A percentile compares a stretch with the other conserved stretches of the same genome.
phyloP scores from a whole-genome alignment of 2,113 vertebrate genomes.

The Neotoma lepida region DNA sequence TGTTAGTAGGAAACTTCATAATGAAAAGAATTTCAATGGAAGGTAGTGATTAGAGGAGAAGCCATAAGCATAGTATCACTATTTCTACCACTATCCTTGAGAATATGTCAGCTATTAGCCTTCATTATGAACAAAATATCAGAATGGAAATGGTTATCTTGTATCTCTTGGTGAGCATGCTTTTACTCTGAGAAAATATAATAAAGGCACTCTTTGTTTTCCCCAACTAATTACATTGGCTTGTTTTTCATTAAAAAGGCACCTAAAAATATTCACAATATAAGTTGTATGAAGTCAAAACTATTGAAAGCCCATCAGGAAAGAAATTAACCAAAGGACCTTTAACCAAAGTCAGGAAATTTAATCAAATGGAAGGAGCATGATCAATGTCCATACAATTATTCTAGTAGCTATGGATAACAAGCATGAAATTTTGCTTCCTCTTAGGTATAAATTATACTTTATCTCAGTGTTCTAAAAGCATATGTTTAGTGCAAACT shows the following conservation, averaged over 20 bases:
- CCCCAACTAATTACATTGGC: constrained; percentile 25
- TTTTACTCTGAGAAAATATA: constrained; percentile 5
- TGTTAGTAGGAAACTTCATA: not conserved
- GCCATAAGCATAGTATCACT: not conserved
- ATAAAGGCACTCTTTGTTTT: constrained; percentile 26
- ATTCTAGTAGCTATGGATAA: not conserved
- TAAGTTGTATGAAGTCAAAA: constrained; percentile 1
- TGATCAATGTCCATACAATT: constrained; percentile 6
- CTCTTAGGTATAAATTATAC: constrained; percentile 34
- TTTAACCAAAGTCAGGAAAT: constrained; percentile 58
- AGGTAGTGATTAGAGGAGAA: constrained; percentile 1
- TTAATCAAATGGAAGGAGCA: constrained; percentile 36
- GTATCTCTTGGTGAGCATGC: not conserved
- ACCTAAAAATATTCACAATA: constrained; percentile 59
- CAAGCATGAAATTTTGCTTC: constrained; percentile 52
- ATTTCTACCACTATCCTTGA: not conserved
- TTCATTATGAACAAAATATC: not conserved
- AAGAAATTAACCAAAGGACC: constrained; percentile 28
- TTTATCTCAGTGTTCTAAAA: constrained; percentile 51
- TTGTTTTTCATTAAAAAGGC: constrained; percentile 58
- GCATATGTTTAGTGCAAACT: not conserved
- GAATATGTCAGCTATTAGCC: not conserved
- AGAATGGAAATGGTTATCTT: constrained; percentile 7
- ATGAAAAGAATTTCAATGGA: not conserved
- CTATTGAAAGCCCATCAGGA: constrained; percentile 36